Base-by-base conservation (phyloP, 2,888 invertebrate species). In the Drosophila buzzatii region DNA sequence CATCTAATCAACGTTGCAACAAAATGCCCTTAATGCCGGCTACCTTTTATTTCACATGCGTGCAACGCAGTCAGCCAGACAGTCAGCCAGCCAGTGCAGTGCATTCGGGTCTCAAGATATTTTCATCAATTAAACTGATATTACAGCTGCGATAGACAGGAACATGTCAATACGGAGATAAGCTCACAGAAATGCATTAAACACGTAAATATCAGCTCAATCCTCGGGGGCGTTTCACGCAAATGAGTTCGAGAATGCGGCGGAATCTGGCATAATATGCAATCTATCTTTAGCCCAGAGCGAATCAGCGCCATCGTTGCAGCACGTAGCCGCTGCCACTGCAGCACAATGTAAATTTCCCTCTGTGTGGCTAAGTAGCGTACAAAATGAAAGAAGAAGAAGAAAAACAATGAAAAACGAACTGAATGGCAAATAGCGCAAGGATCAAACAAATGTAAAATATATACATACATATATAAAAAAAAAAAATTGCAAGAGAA, bases 51-150 rank as follows among this genome's bases (percentile, higher is more conserved):
- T 68, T 74, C 67, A 68, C 64, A 65, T 53, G 73, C 57, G 58
- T 66, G 41, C 55, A 56, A 16, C 35, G 7, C 33, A 27, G 5
- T 47, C 33, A 39, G 39, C 20, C 52, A 31, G 35, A 7, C 44
- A 44, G 1, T 42, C 23, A 35, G 44, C 20, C 44, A 20, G 47
- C 45, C 37, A 33, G 60, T 52, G 49, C 44, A 68, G 41, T 73
- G 39, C 8, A 3, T 8, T 33, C 41, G 41, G 39, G 71, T 60
- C 77, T 77, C 72, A 37, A 72, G 72, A 81, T 75, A 85, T 79
- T 84, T 87, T 73, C 60, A 87, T 85, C 89, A 84, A 84, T 89
- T 89, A 88, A 70, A 88, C 74, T 71, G 82, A 66, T 76, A 85
- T 87, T 79, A 66, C 53, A 44, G 41, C 51, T 20, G 47, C 42